Evolutionary conservation across 2,797 vertebrate species (phyloP), one percentile per base, ranked within the genome.

Genomic region (Anabas testudineus): DNA sequence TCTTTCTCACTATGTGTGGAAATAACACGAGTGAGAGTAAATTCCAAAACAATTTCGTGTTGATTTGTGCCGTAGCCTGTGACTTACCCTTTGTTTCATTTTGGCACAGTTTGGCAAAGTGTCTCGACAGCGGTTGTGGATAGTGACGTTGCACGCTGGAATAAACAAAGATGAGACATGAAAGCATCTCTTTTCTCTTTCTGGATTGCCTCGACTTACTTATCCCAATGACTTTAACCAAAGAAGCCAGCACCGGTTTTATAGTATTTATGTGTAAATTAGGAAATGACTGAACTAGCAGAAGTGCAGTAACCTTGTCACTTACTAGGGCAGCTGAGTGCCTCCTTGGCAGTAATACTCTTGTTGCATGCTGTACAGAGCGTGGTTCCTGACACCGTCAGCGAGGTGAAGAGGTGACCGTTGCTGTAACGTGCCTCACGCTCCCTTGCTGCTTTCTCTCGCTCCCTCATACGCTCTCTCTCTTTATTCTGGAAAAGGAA

Each of bases 101-200:
- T 97, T 98, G 88, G 93, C 93, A 56, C 97, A 98, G 95, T 96
- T 97, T 76, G 95, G 95, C 60, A 97, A 91, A 0, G 95, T 88
- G 81, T 98, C 97, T 89, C 96, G 94, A 89, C 97, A 98, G 88
- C 96, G 96, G 92, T 97, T 97, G 93, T 98, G 97, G 84, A 98
- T 97, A 36, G 96, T 97, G 83, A 96, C 95, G 2, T 93, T 97
- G 89, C 97, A 98, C 57, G 95, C 97, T 97, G 87, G 30, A 73
- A 84, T 76, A 41, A 76, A 68, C 70, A 34, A 58, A 73, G 24
- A 72, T 14, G 51, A 36, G 14, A 32, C 13, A 39, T 10, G 13
- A 51, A 18, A 49, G 5, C 6, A 64, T n/a, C n/a, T n/a, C n/a
- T n/a, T n/a, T n/a, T n/a, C n/a, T n/a, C n/a, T n/a, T n/a, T n/a